Conservation (phyloP, 1,140 invertebrate species). For the Procambarus virginalis region DNA sequence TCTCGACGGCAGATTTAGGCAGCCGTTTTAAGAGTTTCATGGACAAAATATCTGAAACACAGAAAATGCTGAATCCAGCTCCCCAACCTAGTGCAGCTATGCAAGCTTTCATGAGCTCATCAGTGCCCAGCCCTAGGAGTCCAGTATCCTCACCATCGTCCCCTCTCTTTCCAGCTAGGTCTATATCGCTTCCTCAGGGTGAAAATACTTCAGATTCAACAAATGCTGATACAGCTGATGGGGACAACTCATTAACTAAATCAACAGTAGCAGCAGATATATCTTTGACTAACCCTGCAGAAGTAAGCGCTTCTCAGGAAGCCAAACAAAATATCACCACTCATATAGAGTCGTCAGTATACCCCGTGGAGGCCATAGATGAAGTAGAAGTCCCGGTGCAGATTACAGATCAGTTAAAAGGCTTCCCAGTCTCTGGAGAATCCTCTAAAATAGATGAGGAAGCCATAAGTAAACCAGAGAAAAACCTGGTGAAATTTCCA, state of each 20-base stretch:
- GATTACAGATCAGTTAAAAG: constrained; percentile 11
- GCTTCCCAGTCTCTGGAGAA: constrained; percentile 31
- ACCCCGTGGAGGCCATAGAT: constrained; percentile 38
- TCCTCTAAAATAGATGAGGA: not conserved
- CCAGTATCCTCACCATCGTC: constrained; percentile 53
- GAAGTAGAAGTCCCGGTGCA: not conserved
- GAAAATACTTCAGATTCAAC: constrained; percentile 25
- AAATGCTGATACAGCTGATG: constrained; percentile 3
- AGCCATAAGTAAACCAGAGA: constrained; percentile 27
- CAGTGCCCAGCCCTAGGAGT: constrained; percentile 24
- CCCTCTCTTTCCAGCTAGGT: constrained; percentile 37
- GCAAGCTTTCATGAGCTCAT: constrained; percentile 79
- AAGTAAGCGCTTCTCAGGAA: not conserved
- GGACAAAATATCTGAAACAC: constrained; percentile 89
- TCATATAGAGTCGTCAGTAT: constrained; percentile 50
- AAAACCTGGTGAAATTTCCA: constrained; percentile 20
- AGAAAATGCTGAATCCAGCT: constrained; percentile 88
- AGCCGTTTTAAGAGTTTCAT: constrained; percentile 87
- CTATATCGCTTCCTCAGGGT: constrained; percentile 50
- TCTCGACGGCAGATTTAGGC: constrained; percentile 88
- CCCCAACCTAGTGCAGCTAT: constrained; percentile 83
- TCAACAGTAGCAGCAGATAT: not conserved
- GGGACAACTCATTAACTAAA: not conserved
- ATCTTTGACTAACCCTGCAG: not conserved
- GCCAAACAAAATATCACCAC: constrained; percentile 44